Base-by-base conservation (phyloP, 2,797 vertebrate species). In the Tragopan temminckii region DNA sequence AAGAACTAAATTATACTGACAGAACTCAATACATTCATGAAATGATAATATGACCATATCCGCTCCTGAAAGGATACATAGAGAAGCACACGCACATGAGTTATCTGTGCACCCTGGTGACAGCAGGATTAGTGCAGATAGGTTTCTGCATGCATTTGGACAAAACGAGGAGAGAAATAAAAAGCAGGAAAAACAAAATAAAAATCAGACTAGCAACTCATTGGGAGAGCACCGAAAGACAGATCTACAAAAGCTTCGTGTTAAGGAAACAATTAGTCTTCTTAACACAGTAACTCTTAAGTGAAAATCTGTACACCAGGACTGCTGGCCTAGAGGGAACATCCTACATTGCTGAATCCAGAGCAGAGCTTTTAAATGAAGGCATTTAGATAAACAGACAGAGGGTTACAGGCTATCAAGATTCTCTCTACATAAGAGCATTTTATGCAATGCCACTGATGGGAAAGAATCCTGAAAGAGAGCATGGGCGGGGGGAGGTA, bases 371-470 rank as follows among this genome's bases (percentile, higher is more conserved):
- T 80, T 66, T 38, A 80, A 68, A 19, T 29, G n/a, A 82, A 77
- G 57, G 40, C 3, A 1, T 70, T 18, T 1, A 38, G 45, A 2
- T 23, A 72, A 53, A n/a, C 12, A 59, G 79, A 42, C 43, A 57
- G 16, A 72, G 19, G 19, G 14, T 61, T 62, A 45, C 13, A 76
- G 23, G 20, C 20, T 76, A 43, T 35, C 31, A 24, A 76, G 48
- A 43, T 16, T 71, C 45, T 16, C 27, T 36, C 66, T 52, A 25
- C 5, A 0, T 4, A 55, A 76, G 9, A 75, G 7, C 25, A 46
- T 20, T 12, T 82, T 38, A 75, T 7, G 21, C 16, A 33, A 21
- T 1, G 1, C 6, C 57, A 81, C 13, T 0, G 0, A 57, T 2
- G 24, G 33, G 24, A 62, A 85, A 79, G 52, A 52, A 33, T 25